Base-by-base conservation (phyloP, 2,113 vertebrate genomes). In the Alosa alosa region DNA sequence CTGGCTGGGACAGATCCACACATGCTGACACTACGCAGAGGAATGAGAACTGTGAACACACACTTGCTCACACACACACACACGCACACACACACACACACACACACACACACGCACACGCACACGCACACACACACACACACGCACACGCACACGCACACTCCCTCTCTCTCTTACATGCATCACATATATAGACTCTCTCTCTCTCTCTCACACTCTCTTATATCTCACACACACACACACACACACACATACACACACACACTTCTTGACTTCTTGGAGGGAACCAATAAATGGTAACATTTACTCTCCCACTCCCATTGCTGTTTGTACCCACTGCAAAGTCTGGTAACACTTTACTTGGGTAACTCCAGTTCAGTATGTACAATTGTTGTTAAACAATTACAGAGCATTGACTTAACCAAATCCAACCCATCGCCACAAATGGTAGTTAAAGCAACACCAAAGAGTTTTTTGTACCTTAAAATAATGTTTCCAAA, bases 1-100 rank as follows among this genome's bases (percentile, higher is more conserved):
- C 41, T 49, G 47, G 9, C 72, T 78, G 72, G 72, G 72, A 78
- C 72, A 78, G 72, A 78, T 78, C 36, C 72, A 78, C 72, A 78
- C 72, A 78, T 39, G 72, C 72, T 78, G 72, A 4, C 6, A n/a
- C 25, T 15, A 31, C 10, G 25, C 25, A 78, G 31, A 39, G 72
- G 72, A 78, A 78, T 78, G 31, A 78, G 31, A 9, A 15, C 72
- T 15, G 11, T 36, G 10, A 36, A 36, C 17, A 78, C 31, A 78
- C 3, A 75, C 68, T 39, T 13, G 4, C 68, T 13, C 68, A 31
- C 68, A 75, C n/a, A 15, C 68, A 75, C 68, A 75, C 68, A 13
- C 64, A 11, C 64, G 36, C 64, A 36, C 64, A 72, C 64, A 72
- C n/a, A 11, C 9, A 36, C 11, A 36, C 64, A 36, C 64, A 72